Evolutionary conservation across 2,113 vertebrate genomes (phyloP), one percentile per base, ranked within the genome.

Genomic region (Protobothrops flavoviridis): DNA sequence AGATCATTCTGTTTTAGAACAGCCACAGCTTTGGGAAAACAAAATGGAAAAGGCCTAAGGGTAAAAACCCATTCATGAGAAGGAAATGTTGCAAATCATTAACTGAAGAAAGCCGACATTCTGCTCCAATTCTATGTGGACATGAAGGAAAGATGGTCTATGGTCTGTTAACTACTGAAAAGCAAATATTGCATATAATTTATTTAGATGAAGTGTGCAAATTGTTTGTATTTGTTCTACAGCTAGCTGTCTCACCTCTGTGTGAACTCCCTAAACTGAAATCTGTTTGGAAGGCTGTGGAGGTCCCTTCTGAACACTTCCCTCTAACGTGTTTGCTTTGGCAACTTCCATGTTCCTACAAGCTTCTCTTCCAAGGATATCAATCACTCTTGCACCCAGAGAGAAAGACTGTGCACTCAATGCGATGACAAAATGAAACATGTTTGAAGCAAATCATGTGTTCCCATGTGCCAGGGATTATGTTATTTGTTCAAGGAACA

Each of bases 351-450:
- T 94, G 97, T 98, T 98, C 99, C 97, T 98, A 96, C 98, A 99
- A 99, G 99, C 98, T 98, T 98, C 98, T 97, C 97, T 97, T 98
- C 98, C 97, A 97, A 97, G 97, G 98, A 98, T 98, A 99, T 99
- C 98, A 99, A 99, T 99, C 99, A 99, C 98, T 98, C 98, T 98
- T 98, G 98, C 98, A 98, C 98, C 98, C 98, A 97, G 97, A 98
- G 97, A 98, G 98, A 98, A 98, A 97, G 97, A 97, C 96, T 96
- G 97, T 95, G 95, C 96, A 97, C 98, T 98, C 98, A 98, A 97
- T 98, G 98, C 95, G 98, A 98, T 98, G 99, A 99, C 98, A 99
- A 99, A 99, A 98, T 98, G 98, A 99, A 99, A 98, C 98, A 98
- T 97, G 98, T 96, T 96, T 98, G 98, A 99, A 98, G 98, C 97